A percentile compares a stretch with the other conserved stretches of the same genome.
Conservation (phyloP, 2,888 invertebrate species). For the Pseudococcus viburni region DNA sequence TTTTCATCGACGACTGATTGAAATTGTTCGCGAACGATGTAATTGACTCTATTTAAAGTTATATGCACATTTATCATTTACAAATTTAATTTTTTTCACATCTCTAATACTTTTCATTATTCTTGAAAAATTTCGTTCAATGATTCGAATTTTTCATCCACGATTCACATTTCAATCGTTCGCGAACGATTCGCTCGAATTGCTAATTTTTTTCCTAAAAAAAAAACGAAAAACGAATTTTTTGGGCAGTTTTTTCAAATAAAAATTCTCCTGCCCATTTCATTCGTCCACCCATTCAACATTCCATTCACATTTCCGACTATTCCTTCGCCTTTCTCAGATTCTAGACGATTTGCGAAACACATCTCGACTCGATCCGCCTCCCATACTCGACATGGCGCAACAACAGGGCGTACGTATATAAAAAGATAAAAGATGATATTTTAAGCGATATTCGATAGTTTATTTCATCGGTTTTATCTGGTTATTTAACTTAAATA, state of each 20-base stretch:
- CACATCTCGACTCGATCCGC: too few relatives aligned
- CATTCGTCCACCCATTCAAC: neutral
- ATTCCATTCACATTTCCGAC: neutral
- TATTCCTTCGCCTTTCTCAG: neutral
- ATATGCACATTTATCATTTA: neutral
- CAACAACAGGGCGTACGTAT: neutral
- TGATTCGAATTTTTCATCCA: neutral
- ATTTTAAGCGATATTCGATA: constrained; percentile 57
- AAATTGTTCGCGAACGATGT: neutral
- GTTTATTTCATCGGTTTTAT: constrained; percentile 52
- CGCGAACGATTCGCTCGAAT: neutral
- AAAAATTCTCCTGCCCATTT: neutral
- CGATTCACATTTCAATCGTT: neutral
- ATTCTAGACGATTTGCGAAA: too few relatives aligned
- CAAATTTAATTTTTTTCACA: neutral
- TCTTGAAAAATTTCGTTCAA: neutral
- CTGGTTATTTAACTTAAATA: constrained; percentile 57
- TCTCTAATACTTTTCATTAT: neutral
- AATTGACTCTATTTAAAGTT: neutral
- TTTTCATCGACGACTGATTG: neutral
- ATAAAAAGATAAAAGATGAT: constrained; percentile 55
- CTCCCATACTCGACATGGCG: neutral
- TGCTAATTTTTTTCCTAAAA: neutral
- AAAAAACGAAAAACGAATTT: neutral
- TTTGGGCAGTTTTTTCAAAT: neutral